Evolutionary conservation across 1,140 invertebrate genomes (phyloP).

Genomic region (Ylistrum balloti): DNA sequence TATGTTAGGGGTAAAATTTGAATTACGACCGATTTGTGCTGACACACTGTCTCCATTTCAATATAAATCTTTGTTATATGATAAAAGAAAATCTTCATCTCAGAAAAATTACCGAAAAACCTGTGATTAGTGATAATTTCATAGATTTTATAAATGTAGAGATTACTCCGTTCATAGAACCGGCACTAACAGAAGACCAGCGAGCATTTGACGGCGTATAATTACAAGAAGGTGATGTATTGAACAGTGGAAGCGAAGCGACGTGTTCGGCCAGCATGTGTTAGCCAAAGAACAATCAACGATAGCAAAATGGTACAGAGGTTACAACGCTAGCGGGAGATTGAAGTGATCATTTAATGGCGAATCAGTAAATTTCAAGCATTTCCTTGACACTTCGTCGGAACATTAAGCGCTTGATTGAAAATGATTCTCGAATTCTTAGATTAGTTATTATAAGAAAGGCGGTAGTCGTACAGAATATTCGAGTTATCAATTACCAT

Average conservation of each 20-base stretch:
- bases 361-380: constrained; percentile 58
- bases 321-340: constrained; percentile 53
- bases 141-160: constrained; percentile 59
- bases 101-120: constrained; percentile 54
- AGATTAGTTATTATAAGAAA: constrained; percentile 40
- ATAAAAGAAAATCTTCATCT: constrained; percentile 57
- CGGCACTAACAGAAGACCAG: constrained; percentile 53
- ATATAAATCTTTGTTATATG: constrained; percentile 53
- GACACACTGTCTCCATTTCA: constrained; percentile 47
- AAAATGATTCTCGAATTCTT: constrained; percentile 48
- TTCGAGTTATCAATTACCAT: constrained; percentile 39
- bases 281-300: constrained; percentile 51
- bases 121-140: constrained; percentile 57
- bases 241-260: constrained; percentile 49
- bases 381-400: constrained; percentile 61
- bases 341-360: constrained; percentile 58
- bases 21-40: constrained; percentile 43
- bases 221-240: constrained; percentile 55
- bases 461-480: constrained; percentile 9
- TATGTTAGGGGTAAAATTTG: constrained; percentile 36
- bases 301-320: constrained; percentile 46
- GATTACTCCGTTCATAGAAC: constrained; percentile 50
- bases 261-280: constrained; percentile 50
- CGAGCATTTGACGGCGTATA: constrained; percentile 50
- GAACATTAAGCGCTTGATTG: constrained; percentile 60